Percentiles rank a stretch among this genome's conserved stretches.
Evolutionary conservation across 2,797 vertebrate genomes (phyloP).

Genomic region (Synanceia verrucosa): DNA sequence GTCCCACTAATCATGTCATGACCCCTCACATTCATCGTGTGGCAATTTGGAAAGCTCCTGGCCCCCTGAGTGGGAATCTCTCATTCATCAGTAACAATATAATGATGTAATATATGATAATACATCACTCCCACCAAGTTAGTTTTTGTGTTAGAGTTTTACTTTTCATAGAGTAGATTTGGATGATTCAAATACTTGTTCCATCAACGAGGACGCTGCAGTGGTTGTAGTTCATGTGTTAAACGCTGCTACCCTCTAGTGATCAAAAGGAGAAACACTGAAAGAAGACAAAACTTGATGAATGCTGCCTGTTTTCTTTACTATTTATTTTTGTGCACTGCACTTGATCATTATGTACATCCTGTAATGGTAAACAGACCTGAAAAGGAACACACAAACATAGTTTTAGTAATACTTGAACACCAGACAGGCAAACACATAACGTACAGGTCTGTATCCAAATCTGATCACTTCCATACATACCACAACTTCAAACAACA

Average conservation of each 20-base stretch:
- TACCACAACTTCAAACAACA: slow-evolving; percentile 85
- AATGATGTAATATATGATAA: not conserved
- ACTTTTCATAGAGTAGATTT: not conserved
- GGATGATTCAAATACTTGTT: not conserved
- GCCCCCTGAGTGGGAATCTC: not conserved
- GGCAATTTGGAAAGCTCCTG: not conserved
- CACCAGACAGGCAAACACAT: slow-evolving; percentile 93
- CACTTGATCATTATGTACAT: slow-evolving; percentile 90
- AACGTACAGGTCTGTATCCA: slow-evolving; percentile 82
- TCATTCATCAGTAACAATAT: not conserved
- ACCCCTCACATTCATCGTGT: not conserved
- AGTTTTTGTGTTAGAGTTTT: not conserved
- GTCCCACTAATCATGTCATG: not conserved
- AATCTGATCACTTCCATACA: slow-evolving; percentile 83
- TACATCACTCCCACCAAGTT: not conserved
- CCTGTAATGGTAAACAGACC: slow-evolving; percentile 84
- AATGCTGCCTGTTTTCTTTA: slow-evolving; percentile 65
- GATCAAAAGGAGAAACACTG: slow-evolving; percentile 16
- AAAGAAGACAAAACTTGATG: not conserved
- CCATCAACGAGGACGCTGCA: not conserved
- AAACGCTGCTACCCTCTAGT: slow-evolving; percentile 51
- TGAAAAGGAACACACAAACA: slow-evolving; percentile 87
- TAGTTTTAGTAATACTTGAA: slow-evolving; percentile 88
- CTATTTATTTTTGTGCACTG: slow-evolving; percentile 88
- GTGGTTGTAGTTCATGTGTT: not conserved